Evolutionary conservation across 2,888 invertebrate genomes (phyloP), one percentile per base, ranked within the genome.

Genomic region (Campoplex capitator): DNA sequence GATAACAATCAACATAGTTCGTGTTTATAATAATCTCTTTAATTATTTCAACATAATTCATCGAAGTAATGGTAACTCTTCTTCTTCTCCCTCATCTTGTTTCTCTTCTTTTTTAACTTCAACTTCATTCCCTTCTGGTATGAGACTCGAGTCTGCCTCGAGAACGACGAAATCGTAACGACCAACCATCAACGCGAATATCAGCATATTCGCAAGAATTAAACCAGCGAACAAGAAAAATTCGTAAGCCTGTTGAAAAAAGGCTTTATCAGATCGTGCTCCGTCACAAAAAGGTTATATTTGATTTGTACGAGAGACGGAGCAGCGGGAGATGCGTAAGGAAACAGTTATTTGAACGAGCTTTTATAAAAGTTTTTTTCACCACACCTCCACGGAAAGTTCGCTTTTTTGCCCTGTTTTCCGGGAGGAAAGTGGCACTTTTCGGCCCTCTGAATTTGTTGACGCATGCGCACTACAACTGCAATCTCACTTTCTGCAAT

Each of bases 161-260:
- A 94, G 90, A 76, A 93, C 91, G 9, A 94, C 94, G 88, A 94
- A 94, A 95, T 70, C 93, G 90, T 95, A 96, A 74, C 95, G 95
- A 42, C 95, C 94, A 2, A 95, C 95, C 96, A 96, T 96, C 79
- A 95, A 94, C 58, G 95, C 94, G 90, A 96, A 96, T 48, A 97
- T 88, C 71, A 97, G 90, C 96, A 97, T 97, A 76, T 97, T 97
- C 0, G 96, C 92, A 1, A 96, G 95, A 94, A 97, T 96, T 75
- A 97, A 94, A 4, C 95, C 95, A 2, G 97, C 97, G 93, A 97
- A 97, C 71, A 97, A 95, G 94, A 97, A 97, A 93, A 97, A 97
- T 92, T 97, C 97, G 74, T 95, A 95, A 0, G 97, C 96, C 97
- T 97, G 94, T 75, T 9, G 68, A 68, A 23, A 78, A 65, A 45